phyloP scores from a whole-genome alignment of 2,797 vertebrate species.

The Parambassis ranga region DNA sequence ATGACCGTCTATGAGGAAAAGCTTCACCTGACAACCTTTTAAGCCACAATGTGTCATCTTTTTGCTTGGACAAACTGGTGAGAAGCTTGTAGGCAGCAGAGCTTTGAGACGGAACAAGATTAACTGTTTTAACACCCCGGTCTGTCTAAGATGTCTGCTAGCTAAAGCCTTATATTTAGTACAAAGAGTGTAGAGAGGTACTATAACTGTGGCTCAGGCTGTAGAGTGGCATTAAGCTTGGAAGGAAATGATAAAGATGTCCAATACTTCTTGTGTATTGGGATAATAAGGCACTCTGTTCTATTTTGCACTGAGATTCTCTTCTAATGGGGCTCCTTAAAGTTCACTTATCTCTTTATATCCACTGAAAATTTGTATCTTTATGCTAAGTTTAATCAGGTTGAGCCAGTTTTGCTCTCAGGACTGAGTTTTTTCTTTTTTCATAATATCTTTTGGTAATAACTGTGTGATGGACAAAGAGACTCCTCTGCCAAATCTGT shows the following conservation, averaged over 20 bases:
- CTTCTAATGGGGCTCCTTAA: slow-evolving; percentile 47
- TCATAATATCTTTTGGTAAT: slow-evolving; percentile 19
- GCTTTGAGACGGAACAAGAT: not conserved
- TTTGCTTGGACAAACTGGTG: no score
- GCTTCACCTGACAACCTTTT: no score
- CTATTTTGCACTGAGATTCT: slow-evolving; percentile 40
- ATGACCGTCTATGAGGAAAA: no score
- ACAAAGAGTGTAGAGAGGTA: not conserved
- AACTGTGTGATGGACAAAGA: slow-evolving; percentile 28
- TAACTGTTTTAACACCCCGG: not conserved
- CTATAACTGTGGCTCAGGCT: not conserved
- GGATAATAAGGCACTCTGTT: slow-evolving; percentile 51
- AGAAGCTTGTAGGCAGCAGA: not conserved
- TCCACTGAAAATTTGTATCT: slow-evolving; percentile 44
- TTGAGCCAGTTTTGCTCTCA: slow-evolving; percentile 17
- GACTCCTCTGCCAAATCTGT: not conserved
- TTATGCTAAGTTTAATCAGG: slow-evolving; percentile 47
- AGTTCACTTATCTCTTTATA: slow-evolving; percentile 44
- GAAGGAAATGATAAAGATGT: slow-evolving; percentile 38
- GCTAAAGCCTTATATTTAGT: not conserved
- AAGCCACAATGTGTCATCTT: no score
- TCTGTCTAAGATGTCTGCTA: no score
- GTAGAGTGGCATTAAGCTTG: slow-evolving; percentile 10
- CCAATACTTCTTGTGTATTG: slow-evolving; percentile 36
- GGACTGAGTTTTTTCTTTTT: slow-evolving; percentile 2